Base-by-base conservation (phyloP, 2,797 vertebrate species). In the Alcedo quadribrachys region DNA sequence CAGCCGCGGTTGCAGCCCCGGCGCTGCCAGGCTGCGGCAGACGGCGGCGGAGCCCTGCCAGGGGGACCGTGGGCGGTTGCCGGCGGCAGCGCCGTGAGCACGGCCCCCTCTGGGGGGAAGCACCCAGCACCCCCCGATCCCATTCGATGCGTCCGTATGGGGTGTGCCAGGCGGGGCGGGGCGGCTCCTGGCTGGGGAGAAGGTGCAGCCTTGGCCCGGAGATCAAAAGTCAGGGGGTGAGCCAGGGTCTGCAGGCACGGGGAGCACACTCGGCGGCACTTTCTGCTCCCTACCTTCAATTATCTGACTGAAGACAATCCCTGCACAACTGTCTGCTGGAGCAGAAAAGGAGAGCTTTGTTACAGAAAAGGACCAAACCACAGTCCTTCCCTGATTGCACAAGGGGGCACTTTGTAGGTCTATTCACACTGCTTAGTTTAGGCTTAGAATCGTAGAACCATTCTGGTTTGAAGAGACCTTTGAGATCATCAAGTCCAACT, bases 11-110 rank as follows among this genome's bases (percentile, higher is more conserved):
- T 93, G 88, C 62, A 84, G 85, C 75, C 87, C 75, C 0, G 6
- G 71, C 77, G 76, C 27, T 89, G 82, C 93, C 87, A 92, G 88
- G 92, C 5, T 91, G 87, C 9, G 24, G 80, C 93, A 94, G 92
- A 89, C 90, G 75, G 93, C 1, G 60, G 55, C 2, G 8, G 75
- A 79, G 87, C 28, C 81, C 77, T 87, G 91, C 93, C 68, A 78
- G 58, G 75, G 83, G 63, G 25, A 62, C 60, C 12, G 45, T 73
- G 81, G 75, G 81, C 27, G 66, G 53, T 53, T 79, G 89, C 85
- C 25, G 9, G 58, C 22, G 42, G 81, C 84, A 20, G 11, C 5
- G 35, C 75, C 4, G 5, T 3, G 9, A 54, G 83, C 53, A 8
- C 1, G 3, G 63, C 25, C 81, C 45, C 70, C 73, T 32, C 6